phyloP scores from a whole-genome alignment of 2,113 vertebrate genomes.

The Caloenas nicobarica region DNA sequence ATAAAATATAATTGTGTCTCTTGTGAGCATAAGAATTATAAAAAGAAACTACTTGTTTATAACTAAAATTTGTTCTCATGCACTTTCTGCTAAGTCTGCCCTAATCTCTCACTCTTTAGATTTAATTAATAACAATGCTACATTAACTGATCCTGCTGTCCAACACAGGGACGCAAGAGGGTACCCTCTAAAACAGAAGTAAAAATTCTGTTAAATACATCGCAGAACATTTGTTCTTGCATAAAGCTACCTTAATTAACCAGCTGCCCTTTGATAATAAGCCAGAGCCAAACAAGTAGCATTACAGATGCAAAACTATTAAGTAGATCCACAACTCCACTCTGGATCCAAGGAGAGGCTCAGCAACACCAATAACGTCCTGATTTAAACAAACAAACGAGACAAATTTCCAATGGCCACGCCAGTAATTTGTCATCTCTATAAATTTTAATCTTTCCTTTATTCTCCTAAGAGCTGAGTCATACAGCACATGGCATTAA shows the following conservation, averaged over 20 bases:
- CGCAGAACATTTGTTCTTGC: not conserved
- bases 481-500: rapidly evolving
- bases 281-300: not conserved
- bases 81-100: not conserved
- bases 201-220: not conserved
- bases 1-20: not conserved
- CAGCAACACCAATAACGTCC: not conserved
- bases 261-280: not conserved
- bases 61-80: not conserved
- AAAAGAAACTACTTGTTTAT: not conserved
- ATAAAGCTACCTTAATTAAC: not conserved
- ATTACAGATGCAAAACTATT: not conserved
- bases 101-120: not conserved
- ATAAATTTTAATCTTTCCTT: not conserved
- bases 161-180: not conserved
- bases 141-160: not conserved
- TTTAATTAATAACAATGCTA: not conserved
- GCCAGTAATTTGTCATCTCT: not conserved
- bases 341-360: not conserved
- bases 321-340: not conserved
- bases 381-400: not conserved
- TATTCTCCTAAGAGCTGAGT: not conserved
- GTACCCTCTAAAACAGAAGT: not conserved
- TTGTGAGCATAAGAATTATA: not conserved
- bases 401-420: not conserved